These are phyloP conservation scores for Halcyon badia DNA, from an alignment of 2,797 vertebrate genomes.

Conservation along the genomic window DNA sequence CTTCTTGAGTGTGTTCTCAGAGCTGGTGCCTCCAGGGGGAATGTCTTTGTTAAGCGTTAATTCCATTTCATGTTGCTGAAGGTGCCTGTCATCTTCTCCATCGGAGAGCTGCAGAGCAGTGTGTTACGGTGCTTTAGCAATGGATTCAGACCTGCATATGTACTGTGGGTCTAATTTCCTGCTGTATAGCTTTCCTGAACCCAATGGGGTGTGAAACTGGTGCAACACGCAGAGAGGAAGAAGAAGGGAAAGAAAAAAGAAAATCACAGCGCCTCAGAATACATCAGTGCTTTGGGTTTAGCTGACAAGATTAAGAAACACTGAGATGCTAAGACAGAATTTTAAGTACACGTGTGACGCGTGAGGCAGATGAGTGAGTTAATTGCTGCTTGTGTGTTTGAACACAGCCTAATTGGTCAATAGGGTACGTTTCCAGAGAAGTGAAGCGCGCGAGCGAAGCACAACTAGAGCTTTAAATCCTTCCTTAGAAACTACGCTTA, in stretches of 20 bases:
- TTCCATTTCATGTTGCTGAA: conserved; percentile 32
- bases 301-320: not conserved
- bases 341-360: conserved; percentile 49
- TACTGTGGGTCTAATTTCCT: conserved; percentile 56
- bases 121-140: conserved; percentile 10
- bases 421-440: conserved; percentile 36
- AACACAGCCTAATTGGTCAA: conserved; percentile 36
- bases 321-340: not conserved
- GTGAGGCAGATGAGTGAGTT: conserved; percentile 42
- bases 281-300: conserved; percentile 43
- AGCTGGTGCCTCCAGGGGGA: not conserved
- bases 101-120: conserved; percentile 71
- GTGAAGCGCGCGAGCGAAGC: conserved; percentile 9
- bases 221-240: not conserved
- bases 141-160: not conserved
- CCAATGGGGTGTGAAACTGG: conserved; percentile 50
- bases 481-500: not conserved
- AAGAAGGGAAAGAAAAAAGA: not conserved
- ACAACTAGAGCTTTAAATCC: conserved; percentile 30
- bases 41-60: conserved; percentile 38
- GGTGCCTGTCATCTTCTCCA: conserved; percentile 46
- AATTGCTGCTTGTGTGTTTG: conserved; percentile 57
- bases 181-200: conserved; percentile 21
- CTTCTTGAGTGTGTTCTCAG: not conserved
- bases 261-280: not conserved